Base-by-base conservation (phyloP, 2,888 invertebrate genomes). In the Arge pagana region DNA sequence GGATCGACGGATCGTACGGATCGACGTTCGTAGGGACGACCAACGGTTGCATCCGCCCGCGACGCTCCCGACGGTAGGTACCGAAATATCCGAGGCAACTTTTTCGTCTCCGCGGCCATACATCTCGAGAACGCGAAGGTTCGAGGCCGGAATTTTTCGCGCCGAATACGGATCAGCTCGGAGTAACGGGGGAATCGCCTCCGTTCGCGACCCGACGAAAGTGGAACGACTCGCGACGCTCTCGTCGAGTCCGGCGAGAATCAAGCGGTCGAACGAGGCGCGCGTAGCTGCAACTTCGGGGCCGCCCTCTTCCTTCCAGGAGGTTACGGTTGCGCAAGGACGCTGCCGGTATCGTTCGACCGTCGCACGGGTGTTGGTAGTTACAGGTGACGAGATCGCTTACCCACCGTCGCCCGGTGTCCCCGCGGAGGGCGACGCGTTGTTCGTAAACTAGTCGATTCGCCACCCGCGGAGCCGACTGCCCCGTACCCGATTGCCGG, bases 261-360 rank as follows among this genome's bases (percentile, higher is more conserved):
- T 83, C 51, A 79, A 81, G 4, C 70, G 82, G 49, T 78, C 79
- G 0, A 57, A 70, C 57, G 60, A 8, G 66, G 70, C 41, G 68
- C 77, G n/a, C 74, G 82, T 18, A 66, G 70, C 16, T 64, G 74
- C 3, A 62, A 63, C 15, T 62, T 59, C n/a, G 77, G 76, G 56
- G 78, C 76, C 66, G 83, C 79, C 8, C 73, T 83, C 6, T 65
- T 83, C n/a, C 77, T 83, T 56, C 83, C 83, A 16, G 83, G 83
- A 41, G 83, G 83, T 24, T 82, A 81, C 70, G 83, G 83, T 3
- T 81, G 76, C 21, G 82, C 81, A 3, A 81, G 82, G 59, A 82
- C 82, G 58, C 62, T 83, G 81, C 82, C 61, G 71, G 80, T 65
- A 28, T 24, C 19, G 4, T 26, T 21, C 13, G 3, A n/a, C 15